These are phyloP conservation scores for Gibbula magus DNA, from an alignment of 2,888 invertebrate genomes.

Conservation along the genomic window DNA sequence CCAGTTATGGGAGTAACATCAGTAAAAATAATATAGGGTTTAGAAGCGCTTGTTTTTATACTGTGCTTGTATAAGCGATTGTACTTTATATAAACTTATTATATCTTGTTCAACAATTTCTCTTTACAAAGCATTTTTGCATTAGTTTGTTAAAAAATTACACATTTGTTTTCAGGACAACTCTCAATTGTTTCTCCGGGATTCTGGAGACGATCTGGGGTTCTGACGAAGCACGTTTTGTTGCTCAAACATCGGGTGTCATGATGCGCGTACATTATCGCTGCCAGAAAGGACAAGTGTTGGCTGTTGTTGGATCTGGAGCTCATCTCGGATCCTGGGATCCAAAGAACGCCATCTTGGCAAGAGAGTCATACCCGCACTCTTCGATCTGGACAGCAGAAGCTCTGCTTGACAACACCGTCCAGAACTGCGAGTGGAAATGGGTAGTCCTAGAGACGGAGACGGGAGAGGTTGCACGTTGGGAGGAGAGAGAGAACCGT, in stretches of 20 bases:
- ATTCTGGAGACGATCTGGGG: not conserved
- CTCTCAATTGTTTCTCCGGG: not conserved
- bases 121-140: too few species aligned
- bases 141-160: too few species aligned
- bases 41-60: too few species aligned
- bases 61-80: too few species aligned
- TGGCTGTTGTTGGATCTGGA: not conserved
- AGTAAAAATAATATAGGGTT: too few species aligned
- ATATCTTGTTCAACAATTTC: too few species aligned
- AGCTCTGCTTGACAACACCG: not conserved
- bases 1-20: too few species aligned
- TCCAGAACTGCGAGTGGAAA: not conserved
- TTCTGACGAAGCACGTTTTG: not conserved
- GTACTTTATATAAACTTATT: too few species aligned
- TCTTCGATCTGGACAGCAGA: not conserved
- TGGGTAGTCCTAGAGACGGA: not conserved
- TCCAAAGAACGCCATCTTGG: not conserved
- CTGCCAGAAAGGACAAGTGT: not conserved
- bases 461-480: not conserved
- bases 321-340: conserved; percentile 6
- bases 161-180: not conserved
- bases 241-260: not conserved
- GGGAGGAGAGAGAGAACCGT: not conserved
- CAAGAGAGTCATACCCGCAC: not conserved
- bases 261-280: not conserved